Evolutionary conservation across 1,140 invertebrate species (phyloP), one percentile per base, ranked within the genome.

Genomic region (Pseudobourletiella spinata): DNA sequence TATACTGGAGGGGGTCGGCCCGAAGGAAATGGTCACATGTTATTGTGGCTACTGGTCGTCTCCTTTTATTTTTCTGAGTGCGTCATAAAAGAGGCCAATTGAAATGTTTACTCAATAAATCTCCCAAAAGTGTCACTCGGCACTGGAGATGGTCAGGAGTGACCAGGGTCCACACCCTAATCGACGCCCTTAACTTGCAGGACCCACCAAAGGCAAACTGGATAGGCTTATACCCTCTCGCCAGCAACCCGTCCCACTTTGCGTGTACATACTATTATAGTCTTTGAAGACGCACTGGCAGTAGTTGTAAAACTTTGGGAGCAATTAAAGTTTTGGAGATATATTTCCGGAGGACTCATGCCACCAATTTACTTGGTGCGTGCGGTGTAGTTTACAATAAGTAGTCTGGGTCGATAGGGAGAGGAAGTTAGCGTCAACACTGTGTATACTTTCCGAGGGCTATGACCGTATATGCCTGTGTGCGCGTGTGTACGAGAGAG

Each of bases 91-190:
- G 46, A 14, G 16, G 11, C 2, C n/a, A 56, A 52, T 54, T 29
- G 43, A 48, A 46, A 25, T 42, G 52, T 56, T 57, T 55, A 35
- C 29, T 44, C 58, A 55, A 64, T 65, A 65, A 65, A 65, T 65
- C 63, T 62, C 26, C 32, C 18, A 16, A 56, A 57, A 65, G 58
- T 60, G 63, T 65, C 63, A 65, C 28, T 35, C 16, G 51, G 8
- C 44, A 25, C 28, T 22, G 8, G 15, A 8, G 55, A 50, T 43
- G 48, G 43, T 44, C 52, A 54, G 3, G 25, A 46, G 29, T 57
- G 61, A 63, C 61, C 61, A 63, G 26, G 42, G 29, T 63, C 61
- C 61, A 63, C 60, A 55, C 57, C 61, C 61, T 52, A 51, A 59
- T 63, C 44, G 56, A 58, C 48, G 48, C 48, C 48, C 48, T 51